Base-by-base conservation (phyloP, 92 coral and sea anemone genomes). In the Epizoanthus ramosus region DNA sequence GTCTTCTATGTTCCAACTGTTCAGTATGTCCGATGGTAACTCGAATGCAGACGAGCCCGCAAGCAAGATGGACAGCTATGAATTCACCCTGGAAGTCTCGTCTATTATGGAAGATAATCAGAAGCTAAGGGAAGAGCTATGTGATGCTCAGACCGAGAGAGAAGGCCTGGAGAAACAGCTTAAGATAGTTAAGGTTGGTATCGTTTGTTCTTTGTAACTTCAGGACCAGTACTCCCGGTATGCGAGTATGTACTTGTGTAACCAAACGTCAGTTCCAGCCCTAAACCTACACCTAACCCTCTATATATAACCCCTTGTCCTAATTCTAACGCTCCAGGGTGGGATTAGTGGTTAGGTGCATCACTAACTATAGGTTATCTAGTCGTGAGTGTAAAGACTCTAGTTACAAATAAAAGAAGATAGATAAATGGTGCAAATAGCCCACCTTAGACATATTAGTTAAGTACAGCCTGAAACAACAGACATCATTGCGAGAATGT, bases 1-100 rank as follows among this genome's bases (percentile, higher is more conserved):
- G 47, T 93, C 92, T 3, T 91, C 98, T 0, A 90, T 93, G 6
- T 93, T 93, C 65, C 98, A 93, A 72, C 87, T 93, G 53, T 87
- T 89, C 77, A 93, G 85, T 74, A 91, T 93, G 98, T 68, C 79
- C 4, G 28, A 82, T 69, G 73, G 45, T 61, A 25, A 12, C 64
- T 19, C 68, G 18, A 56, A 79, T 18, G 63, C 43, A n/a, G 57
- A 14, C 56, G 60, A 52, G 25, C 31, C 75, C 17, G 56, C 74
- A 25, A 68, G 22, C 64, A 83, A 22, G 31, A 74, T 37, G 35
- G 66, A 56, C 66, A 56, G 73, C 9, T 82, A 85, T 10, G 86
- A 80, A 15, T 80, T 89, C 8, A 79, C 85, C 57, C 70, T 83
- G 7, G 92, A 93, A 41, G 80, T 92, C 45, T 81, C 93, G 37